Conservation (phyloP, 2,797 vertebrate species). For the Rhadinocentrus ornatus region DNA sequence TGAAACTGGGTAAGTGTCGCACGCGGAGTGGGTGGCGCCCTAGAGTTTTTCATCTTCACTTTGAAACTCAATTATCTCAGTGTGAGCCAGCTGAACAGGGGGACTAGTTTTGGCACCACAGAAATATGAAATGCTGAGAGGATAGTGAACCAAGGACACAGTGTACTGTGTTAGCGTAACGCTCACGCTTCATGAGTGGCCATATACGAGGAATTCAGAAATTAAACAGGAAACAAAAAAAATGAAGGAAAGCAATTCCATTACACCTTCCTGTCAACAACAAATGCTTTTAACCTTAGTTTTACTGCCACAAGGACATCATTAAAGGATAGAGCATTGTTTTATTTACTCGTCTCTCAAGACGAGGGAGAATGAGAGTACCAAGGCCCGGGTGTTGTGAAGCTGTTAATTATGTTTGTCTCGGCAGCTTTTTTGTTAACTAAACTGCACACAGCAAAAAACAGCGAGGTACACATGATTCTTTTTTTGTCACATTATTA, state of each 20-base stretch:
- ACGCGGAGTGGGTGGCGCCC: slow-evolving; percentile 49
- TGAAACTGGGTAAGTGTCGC: slow-evolving; percentile 54
- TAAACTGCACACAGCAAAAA: slow-evolving; percentile 20
- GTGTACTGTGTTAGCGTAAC: slow-evolving; percentile 12
- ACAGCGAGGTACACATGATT: slow-evolving; percentile 16
- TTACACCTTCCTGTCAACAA: slow-evolving; percentile 21
- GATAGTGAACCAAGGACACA: slow-evolving; percentile 3
- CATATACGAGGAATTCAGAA: not conserved
- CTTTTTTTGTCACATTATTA: slow-evolving; percentile 42
- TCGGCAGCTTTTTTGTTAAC: slow-evolving; percentile 11
- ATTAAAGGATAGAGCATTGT: slow-evolving; percentile 29
- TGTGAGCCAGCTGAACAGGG: slow-evolving; percentile 26
- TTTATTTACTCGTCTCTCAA: slow-evolving; percentile 35
- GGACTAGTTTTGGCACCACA: slow-evolving; percentile 21
- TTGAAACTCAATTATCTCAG: slow-evolving; percentile 46
- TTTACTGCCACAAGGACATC: slow-evolving; percentile 18
- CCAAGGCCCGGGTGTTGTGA: slow-evolving; percentile 9
- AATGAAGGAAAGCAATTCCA: slow-evolving; percentile 7
- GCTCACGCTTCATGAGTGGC: slow-evolving; percentile 12
- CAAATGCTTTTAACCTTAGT: slow-evolving; percentile 27
- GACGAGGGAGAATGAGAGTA: slow-evolving; percentile 25
- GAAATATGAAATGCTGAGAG: slow-evolving; percentile 9
- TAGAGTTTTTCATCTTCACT: slow-evolving; percentile 75
- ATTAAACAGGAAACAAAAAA: not conserved
- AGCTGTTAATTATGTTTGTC: slow-evolving; percentile 44